Percentiles rank a stretch among this genome's conserved stretches.
Conservation (phyloP, 2,888 invertebrate species). For the Euzophera pinguis region DNA sequence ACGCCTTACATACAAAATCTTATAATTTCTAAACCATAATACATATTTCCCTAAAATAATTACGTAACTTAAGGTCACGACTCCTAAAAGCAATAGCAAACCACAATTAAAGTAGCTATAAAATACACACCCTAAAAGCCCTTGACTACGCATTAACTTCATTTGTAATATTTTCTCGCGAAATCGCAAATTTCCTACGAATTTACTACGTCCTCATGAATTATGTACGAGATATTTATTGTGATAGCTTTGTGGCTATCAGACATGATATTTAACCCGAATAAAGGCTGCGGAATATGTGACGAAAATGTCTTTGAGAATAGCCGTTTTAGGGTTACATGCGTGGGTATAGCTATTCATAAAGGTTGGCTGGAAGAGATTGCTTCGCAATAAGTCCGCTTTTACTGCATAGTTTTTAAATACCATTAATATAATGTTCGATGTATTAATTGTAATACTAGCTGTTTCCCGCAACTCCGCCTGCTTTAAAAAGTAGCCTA, state of each 20-base stretch:
- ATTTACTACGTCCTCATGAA: not conserved
- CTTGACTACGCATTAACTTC: not conserved
- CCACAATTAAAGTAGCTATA: not conserved
- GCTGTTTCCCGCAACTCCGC: too few species aligned
- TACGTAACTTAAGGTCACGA: too few species aligned
- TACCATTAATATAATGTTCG: too few species aligned
- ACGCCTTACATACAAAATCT: too few species aligned
- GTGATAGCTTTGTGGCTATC: constrained; percentile 4
- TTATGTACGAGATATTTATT: constrained; percentile 7
- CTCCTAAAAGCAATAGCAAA: not conserved
- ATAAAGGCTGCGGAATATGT: not conserved
- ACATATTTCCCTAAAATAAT: not conserved
- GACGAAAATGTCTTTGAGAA: constrained; percentile 1
- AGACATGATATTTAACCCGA: constrained; percentile 2
- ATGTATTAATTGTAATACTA: too few species aligned
- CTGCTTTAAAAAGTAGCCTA: too few species aligned
- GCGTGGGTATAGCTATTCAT: too few species aligned
- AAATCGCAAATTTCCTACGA: constrained; percentile 1
- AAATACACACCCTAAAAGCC: not conserved
- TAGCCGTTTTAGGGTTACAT: not conserved
- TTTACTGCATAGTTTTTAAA: too few species aligned
- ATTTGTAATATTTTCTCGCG: constrained; percentile 4
- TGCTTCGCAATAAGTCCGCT: too few species aligned
- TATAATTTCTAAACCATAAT: too few species aligned
- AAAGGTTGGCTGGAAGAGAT: too few species aligned